Conservation (phyloP, 2,113 vertebrate genomes). For the Sander vitreus region DNA sequence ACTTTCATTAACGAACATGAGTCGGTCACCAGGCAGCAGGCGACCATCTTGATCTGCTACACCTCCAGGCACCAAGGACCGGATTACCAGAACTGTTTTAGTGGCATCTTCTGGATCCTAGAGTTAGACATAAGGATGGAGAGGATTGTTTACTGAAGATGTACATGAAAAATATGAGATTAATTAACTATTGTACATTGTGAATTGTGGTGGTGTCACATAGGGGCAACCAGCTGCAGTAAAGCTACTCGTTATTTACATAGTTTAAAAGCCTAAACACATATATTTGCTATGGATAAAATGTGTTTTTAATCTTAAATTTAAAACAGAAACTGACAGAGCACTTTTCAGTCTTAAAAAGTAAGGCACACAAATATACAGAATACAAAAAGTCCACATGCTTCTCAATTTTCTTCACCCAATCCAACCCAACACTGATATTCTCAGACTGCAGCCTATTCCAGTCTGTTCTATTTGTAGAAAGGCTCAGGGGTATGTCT, state of each 20-base stretch:
- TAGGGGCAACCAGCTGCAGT: not conserved
- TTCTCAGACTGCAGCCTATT: conserved; percentile 55
- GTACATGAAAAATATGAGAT: not conserved
- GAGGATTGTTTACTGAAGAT: not conserved
- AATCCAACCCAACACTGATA: conserved; percentile 40
- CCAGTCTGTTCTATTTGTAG: conserved; percentile 54
- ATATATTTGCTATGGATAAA: not conserved
- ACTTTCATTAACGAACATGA: conserved; percentile 93
- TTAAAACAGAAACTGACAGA: conserved; percentile 4
- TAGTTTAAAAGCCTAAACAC: not conserved
- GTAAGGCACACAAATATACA: not conserved
- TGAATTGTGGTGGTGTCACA: not conserved
- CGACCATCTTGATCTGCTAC: conserved; percentile 91
- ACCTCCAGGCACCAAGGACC: conserved; percentile 93
- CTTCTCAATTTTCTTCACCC: conserved; percentile 38
- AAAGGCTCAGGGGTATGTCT: conserved; percentile 56
- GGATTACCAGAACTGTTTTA: conserved; percentile 94
- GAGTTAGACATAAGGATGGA: conserved; percentile 7
- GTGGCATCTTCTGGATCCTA: conserved; percentile 93
- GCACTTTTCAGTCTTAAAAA: not conserved
- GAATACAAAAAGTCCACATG: conserved; percentile 8
- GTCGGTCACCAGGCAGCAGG: conserved; percentile 93
- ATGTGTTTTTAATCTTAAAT: not conserved
- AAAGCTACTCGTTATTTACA: not conserved
- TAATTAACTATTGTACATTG: not conserved